Conservation (phyloP, 2,113 vertebrate genomes). For the Cichladusa arquata region DNA sequence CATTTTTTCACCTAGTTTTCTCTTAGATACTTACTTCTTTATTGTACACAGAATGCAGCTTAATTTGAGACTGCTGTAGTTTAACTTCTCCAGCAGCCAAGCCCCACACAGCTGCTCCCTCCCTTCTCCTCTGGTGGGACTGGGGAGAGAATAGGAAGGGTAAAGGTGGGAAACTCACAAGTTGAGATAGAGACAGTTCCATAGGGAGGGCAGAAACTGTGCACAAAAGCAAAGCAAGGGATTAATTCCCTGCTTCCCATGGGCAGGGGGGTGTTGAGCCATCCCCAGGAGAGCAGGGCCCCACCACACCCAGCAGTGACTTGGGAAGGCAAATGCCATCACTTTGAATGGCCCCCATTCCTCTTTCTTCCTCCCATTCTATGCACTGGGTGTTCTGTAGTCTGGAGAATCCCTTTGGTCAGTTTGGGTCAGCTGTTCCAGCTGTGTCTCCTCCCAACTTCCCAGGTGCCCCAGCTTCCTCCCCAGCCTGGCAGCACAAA, state of each 20-base stretch:
- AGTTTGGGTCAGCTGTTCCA: accelerated
- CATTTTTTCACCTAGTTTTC: not conserved
- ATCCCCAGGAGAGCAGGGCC: not conserved
- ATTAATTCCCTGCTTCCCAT: not conserved
- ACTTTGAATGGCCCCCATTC: not conserved
- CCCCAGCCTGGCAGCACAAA: accelerated
- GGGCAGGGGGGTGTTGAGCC: not conserved
- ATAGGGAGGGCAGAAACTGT: accelerated
- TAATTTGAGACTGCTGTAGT: not conserved
- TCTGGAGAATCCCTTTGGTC: not conserved
- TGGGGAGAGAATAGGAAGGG: not conserved
- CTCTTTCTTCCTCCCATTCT: not conserved
- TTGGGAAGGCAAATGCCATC: not conserved
- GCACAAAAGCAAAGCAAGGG: not conserved
- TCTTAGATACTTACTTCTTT: not conserved
- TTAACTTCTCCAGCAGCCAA: not conserved
- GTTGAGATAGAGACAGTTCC: not conserved
- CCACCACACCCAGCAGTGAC: accelerated
- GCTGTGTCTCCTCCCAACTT: not conserved
- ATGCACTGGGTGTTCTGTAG: not conserved
- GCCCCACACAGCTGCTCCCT: not conserved
- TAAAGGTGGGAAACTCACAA: accelerated
- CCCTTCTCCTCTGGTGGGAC: too few relatives aligned
- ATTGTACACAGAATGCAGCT: not conserved
- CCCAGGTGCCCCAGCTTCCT: not conserved